Conservation (phyloP, 2,797 vertebrate genomes). For the Caiman crocodilus region DNA sequence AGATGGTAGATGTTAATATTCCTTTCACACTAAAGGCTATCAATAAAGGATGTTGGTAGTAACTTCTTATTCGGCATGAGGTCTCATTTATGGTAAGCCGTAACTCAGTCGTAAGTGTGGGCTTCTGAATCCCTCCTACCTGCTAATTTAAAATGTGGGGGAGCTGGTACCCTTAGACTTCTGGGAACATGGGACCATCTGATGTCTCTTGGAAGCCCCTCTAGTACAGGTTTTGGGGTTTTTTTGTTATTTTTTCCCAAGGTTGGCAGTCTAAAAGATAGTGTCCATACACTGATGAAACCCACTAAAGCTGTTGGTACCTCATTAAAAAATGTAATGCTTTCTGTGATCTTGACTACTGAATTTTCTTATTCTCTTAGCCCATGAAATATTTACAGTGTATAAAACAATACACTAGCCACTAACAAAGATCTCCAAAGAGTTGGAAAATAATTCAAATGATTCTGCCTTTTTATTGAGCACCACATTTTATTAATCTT, state of each 20-base stretch:
- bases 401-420: not conserved
- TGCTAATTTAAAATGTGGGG: not conserved
- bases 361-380: not conserved
- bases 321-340: not conserved
- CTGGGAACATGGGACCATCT: not conserved
- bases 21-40: not conserved
- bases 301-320: not conserved
- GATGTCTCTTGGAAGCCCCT: not conserved
- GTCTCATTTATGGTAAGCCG: not conserved
- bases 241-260: not conserved
- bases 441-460: not conserved
- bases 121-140: not conserved
- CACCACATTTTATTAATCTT: not conserved
- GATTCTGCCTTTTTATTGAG: not conserved
- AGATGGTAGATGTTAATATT: conserved; percentile 36
- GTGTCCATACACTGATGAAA: not conserved
- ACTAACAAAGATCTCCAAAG: not conserved
- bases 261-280: not conserved
- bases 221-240: not conserved
- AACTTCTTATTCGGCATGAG: not conserved
- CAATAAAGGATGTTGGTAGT: not conserved
- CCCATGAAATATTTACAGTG: not conserved
- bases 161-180: not conserved
- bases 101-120: not conserved
- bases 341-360: not conserved